phyloP scores from a whole-genome alignment of 1,140 invertebrate species.

The Drosophila albomicans region DNA sequence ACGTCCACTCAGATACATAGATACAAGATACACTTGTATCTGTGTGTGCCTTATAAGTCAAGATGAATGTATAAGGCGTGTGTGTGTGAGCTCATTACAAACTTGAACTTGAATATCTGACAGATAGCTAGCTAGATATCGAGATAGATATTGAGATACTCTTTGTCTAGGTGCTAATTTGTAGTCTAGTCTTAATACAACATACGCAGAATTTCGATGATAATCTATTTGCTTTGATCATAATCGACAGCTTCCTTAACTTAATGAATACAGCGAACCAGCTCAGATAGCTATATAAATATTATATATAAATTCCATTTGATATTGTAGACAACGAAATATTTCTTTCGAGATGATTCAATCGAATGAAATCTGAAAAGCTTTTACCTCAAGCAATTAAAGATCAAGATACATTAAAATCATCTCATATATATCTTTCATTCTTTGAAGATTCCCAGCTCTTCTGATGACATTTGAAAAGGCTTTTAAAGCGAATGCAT shows the following conservation, averaged over 20 bases:
- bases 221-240: slow-evolving; percentile 22
- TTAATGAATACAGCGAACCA: slow-evolving; percentile 38
- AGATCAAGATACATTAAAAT: neutral
- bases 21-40: slow-evolving; percentile 1
- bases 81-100: slow-evolving; percentile 28
- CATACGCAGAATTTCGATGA: neutral
- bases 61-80: slow-evolving; percentile 36
- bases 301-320: slow-evolving; percentile 5
- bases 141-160: neutral
- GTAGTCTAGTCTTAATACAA: neutral
- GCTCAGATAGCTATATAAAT: slow-evolving; percentile 14
- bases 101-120: slow-evolving; percentile 38
- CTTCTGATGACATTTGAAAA: slow-evolving; percentile 4
- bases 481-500: neutral
- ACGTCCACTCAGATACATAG: slow-evolving; percentile 11
- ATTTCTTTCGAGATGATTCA: too few species aligned
- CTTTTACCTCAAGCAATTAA: neutral
- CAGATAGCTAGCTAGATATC: neutral
- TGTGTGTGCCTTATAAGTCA: slow-evolving; percentile 17
- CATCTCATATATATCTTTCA: neutral
- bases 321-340: too few species aligned
- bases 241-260: slow-evolving; percentile 19
- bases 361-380: neutral
- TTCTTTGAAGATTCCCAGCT: neutral
- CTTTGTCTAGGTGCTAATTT: slow-evolving; percentile 27